Conservation (phyloP, 64 coral and sea anemone genomes). For the Astreopora myriophthalma region DNA sequence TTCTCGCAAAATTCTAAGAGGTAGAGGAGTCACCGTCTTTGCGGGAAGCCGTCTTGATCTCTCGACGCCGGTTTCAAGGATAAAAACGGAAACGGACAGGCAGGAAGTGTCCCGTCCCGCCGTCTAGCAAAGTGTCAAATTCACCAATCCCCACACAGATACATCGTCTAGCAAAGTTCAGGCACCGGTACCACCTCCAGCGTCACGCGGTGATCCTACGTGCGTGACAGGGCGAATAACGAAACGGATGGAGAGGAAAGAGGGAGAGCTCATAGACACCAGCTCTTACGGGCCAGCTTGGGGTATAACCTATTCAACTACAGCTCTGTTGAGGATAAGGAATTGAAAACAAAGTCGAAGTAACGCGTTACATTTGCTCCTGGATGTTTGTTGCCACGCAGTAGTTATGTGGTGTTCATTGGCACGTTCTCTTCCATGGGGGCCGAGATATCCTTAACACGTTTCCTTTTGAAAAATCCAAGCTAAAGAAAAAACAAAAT, state of each 20-base stretch:
- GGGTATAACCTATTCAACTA: background rate
- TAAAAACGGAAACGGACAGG: too few relatives aligned
- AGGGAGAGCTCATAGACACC: too few relatives aligned
- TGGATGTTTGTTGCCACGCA: background rate
- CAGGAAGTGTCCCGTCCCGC: too few relatives aligned
- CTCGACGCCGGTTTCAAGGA: too few relatives aligned
- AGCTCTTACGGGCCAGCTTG: too few relatives aligned
- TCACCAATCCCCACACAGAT: too few relatives aligned
- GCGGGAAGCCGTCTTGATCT: too few relatives aligned
- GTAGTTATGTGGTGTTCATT: background rate
- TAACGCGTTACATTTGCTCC: conserved; percentile 4
- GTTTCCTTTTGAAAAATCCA: conserved; percentile 80
- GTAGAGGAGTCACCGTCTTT: too few relatives aligned
- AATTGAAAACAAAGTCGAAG: background rate
- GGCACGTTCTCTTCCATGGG: conserved; percentile 24
- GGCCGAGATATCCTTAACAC: conserved; percentile 66
- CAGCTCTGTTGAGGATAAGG: background rate
- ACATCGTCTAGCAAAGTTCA: background rate
- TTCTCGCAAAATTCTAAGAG: too few relatives aligned
- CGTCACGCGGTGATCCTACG: too few relatives aligned
- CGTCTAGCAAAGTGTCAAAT: too few relatives aligned
- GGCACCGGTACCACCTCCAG: too few relatives aligned
- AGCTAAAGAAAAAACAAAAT: conserved; percentile 43
- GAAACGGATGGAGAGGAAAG: background rate
- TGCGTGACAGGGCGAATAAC: background rate